phyloP scores from a whole-genome alignment of 2,113 vertebrate species.

The Athene cunicularia region DNA sequence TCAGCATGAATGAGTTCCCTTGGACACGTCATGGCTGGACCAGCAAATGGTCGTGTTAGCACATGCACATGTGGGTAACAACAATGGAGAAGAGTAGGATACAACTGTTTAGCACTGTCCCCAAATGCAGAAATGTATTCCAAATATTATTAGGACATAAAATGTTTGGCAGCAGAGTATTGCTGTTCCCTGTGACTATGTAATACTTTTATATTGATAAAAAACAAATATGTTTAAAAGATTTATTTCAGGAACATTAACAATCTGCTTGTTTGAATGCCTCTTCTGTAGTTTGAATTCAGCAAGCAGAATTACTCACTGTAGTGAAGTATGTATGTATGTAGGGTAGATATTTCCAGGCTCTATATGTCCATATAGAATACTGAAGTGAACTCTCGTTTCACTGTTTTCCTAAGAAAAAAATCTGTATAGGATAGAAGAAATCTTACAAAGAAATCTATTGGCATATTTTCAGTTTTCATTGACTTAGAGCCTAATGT shows the following conservation, averaged over 20 bases:
- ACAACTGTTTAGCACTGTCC: background rate
- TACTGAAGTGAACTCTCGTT: background rate
- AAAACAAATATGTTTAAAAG: background rate
- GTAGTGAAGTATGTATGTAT: background rate
- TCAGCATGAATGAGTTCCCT: background rate
- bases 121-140: background rate
- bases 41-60: fast-evolving
- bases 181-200: background rate
- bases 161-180: background rate
- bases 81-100: background rate
- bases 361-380: background rate
- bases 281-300: background rate
- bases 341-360: background rate
- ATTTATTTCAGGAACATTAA: background rate
- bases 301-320: background rate
- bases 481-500: background rate
- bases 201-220: background rate
- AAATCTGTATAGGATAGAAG: background rate
- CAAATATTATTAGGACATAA: background rate
- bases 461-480: background rate
- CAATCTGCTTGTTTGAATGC: background rate
- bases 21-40: background rate
- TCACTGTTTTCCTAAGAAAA: background rate
- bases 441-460: background rate
- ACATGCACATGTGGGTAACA: fast-evolving